phyloP scores from a whole-genome alignment of 2,888 invertebrate species.

The Asteroscopus sphinx region DNA sequence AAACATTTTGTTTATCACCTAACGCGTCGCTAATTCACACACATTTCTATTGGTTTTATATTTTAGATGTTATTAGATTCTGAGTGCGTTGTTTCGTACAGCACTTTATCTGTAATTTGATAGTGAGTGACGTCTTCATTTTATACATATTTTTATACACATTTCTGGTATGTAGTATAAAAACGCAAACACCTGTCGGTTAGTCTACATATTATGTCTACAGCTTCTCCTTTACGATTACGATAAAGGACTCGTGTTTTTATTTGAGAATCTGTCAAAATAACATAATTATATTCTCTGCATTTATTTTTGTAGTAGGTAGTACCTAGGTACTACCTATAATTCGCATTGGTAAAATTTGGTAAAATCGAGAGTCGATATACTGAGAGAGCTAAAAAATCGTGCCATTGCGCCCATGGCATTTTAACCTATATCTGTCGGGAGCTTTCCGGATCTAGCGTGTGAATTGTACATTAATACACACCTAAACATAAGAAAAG shows the following conservation, averaged over 20 bases:
- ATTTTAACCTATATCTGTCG: conserved; percentile 39
- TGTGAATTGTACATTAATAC: conserved; percentile 29
- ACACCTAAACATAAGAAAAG: conserved; percentile 22
- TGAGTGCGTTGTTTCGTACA: conserved; percentile 25
- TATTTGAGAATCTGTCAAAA: conserved; percentile 12
- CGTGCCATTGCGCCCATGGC: conserved; percentile 31
- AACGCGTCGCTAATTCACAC: conserved; percentile 59
- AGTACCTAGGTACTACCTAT: too few species aligned
- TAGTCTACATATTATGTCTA: conserved; percentile 32
- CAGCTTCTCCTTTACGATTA: conserved; percentile 1
- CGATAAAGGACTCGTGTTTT: conserved; percentile 10
- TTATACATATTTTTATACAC: conserved; percentile 16
- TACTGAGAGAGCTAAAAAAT: conserved; percentile 15
- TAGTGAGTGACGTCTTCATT: conserved; percentile 19
- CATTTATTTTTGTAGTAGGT: neutral
- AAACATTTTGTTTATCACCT: conserved; percentile 72
- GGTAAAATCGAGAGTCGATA: too few species aligned
- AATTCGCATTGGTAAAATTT: too few species aligned
- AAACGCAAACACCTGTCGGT: conserved; percentile 21
- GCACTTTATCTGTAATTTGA: conserved; percentile 28
- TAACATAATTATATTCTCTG: neutral
- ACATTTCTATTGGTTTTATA: conserved; percentile 72
- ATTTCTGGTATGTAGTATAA: conserved; percentile 7
- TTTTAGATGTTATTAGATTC: conserved; percentile 57
- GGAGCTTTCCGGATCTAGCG: conserved; percentile 34